Percentiles rank a stretch among this genome's conserved stretches.
Conservation (phyloP, 2,113 vertebrate species). For the Hippocampus abdominalis region DNA sequence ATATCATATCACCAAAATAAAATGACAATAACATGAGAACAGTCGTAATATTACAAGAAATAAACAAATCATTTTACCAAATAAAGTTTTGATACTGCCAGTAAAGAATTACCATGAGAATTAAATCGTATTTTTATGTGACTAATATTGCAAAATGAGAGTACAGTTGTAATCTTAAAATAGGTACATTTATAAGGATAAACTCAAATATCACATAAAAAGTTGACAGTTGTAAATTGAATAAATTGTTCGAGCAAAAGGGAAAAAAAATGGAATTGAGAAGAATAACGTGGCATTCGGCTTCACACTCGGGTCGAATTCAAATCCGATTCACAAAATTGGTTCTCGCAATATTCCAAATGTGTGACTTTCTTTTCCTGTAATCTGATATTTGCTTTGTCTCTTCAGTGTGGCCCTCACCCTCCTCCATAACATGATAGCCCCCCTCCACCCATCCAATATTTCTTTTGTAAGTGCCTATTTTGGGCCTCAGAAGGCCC, state of each 20-base stretch:
- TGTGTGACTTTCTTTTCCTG: neutral
- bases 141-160: too few species aligned
- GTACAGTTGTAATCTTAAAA: neutral
- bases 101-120: too few species aligned
- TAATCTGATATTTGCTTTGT: neutral
- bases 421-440: neutral
- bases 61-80: too few species aligned
- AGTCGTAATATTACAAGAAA: too few species aligned
- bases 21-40: too few species aligned
- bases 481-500: slow-evolving; percentile 33
- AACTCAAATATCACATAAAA: neutral
- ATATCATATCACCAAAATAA: too few species aligned
- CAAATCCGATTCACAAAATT: neutral
- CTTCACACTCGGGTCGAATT: neutral
- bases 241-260: too few species aligned
- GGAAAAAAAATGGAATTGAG: neutral
- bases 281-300: too few species aligned
- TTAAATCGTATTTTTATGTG: neutral
- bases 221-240: too few species aligned
- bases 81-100: too few species aligned
- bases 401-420: neutral
- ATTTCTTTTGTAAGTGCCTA: slow-evolving; percentile 60
- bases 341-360: neutral
- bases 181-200: neutral
- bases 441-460: neutral